These are phyloP conservation scores for Condylura cristata DNA, from an alignment of 2,113 vertebrate genomes.

Conservation along the genomic window DNA sequence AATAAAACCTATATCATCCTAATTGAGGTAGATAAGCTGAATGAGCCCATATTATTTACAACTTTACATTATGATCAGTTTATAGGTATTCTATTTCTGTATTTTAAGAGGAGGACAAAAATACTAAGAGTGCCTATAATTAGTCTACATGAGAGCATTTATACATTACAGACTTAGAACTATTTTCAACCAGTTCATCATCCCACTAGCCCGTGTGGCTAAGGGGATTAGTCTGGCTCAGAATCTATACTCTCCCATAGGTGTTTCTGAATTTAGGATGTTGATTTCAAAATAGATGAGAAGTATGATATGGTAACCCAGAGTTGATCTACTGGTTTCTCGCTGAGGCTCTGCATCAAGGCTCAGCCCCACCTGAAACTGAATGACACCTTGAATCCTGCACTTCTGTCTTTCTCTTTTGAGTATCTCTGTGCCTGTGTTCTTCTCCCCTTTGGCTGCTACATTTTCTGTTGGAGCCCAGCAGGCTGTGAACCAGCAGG, in stretches of 20 bases:
- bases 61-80: not conserved
- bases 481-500: not conserved
- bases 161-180: not conserved
- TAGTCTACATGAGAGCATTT: not conserved
- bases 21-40: not conserved
- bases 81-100: not conserved
- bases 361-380: not conserved
- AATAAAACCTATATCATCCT: not conserved
- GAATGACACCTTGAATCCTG: not conserved
- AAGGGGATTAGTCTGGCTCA: not conserved
- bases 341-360: not conserved
- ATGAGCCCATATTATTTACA: not conserved
- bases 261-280: not conserved
- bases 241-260: not conserved
- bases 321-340: not conserved
- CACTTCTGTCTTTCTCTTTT: not conserved
- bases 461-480: not conserved
- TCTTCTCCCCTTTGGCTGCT: not conserved
- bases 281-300: not conserved
- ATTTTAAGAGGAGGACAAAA: not conserved
- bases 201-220: not conserved
- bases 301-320: not conserved
- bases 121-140: not conserved
- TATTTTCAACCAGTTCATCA: not conserved
- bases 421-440: not conserved